Evolutionary conservation across 2,113 vertebrate species (phyloP), one percentile per base, ranked within the genome.

Genomic region (Campylomormyrus tamandua): DNA sequence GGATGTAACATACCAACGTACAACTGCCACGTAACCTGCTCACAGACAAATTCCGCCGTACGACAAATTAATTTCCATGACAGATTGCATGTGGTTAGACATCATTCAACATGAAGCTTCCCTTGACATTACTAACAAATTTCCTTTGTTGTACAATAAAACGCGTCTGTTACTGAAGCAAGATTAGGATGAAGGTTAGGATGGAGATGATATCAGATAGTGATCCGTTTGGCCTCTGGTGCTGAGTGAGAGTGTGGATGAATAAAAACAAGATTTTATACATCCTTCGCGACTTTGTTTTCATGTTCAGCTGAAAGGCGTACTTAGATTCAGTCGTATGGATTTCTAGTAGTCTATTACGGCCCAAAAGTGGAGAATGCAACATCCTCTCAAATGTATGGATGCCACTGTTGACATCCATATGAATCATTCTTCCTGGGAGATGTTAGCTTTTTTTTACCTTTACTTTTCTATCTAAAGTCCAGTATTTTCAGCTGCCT

Each of bases 251-350:
- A 2, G 90, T 90, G 62, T 42, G 89, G 84, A 50, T 92, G 92
- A 84, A 90, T 49, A 21, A 31, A 17, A 91, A 92, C 83, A 90
- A 90, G 42, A 2, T 3, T 93, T 94, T 90, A 90, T 53, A 85
- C 50, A 58, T 84, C n/a, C 49, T 39, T 84, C 52, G 9, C 42
- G 48, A 58, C 89, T 48, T 39, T 21, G 9, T 62, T 84, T 89
- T 91, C 90, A 48, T 35, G 90, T 91, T 84, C 39, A 24, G 93
- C 90, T 91, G 93, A 74, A 90, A 91, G 92, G 91, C 46, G 90
- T 84, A 94, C 92, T 94, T 94, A 95, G 93, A 93, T 91, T 84
- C 50, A 77, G 46, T 49, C 11, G 90, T 93, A 95, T 92, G 50
- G 80, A 89, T 49, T 35, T 19, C 17, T 52, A 45, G 80, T 52